Conservation (phyloP, 1,140 invertebrate species). For the Holcopasites calliopsidis region DNA sequence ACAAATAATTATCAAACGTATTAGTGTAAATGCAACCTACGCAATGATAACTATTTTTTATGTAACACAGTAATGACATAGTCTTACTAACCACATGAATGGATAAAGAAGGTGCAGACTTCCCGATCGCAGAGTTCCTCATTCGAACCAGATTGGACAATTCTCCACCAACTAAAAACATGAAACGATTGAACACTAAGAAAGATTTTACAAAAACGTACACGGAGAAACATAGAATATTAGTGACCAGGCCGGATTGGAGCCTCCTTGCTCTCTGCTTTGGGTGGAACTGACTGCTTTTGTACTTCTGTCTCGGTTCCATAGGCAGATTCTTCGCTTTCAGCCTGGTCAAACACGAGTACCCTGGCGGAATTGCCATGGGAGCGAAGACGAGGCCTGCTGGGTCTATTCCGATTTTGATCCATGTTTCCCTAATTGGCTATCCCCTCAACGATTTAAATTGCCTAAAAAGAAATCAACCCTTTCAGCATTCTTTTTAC, state of each 20-base stretch:
- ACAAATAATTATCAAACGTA: constrained; percentile 66
- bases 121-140: constrained; percentile 92
- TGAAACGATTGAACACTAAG: neutral
- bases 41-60: neutral
- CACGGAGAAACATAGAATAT: constrained; percentile 4
- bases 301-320: constrained; percentile 63
- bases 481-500: neutral
- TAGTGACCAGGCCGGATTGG: constrained; percentile 73
- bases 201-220: neutral
- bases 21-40: neutral
- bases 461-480: neutral
- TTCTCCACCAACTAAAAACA: constrained; percentile 76
- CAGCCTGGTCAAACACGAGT: constrained; percentile 79
- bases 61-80: constrained; percentile 1
- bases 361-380: constrained; percentile 81
- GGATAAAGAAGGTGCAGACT: constrained; percentile 94
- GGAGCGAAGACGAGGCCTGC: constrained; percentile 76
- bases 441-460: neutral
- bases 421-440: constrained; percentile 65
- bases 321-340: constrained; percentile 66
- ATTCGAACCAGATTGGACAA: constrained; percentile 91
- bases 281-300: constrained; percentile 58
- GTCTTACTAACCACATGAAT: constrained; percentile 86
- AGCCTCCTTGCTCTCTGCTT: constrained; percentile 76
- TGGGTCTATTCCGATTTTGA: constrained; percentile 75